phyloP scores from a whole-genome alignment of 2,113 vertebrate species.

The Paramormyrops kingsleyae region DNA sequence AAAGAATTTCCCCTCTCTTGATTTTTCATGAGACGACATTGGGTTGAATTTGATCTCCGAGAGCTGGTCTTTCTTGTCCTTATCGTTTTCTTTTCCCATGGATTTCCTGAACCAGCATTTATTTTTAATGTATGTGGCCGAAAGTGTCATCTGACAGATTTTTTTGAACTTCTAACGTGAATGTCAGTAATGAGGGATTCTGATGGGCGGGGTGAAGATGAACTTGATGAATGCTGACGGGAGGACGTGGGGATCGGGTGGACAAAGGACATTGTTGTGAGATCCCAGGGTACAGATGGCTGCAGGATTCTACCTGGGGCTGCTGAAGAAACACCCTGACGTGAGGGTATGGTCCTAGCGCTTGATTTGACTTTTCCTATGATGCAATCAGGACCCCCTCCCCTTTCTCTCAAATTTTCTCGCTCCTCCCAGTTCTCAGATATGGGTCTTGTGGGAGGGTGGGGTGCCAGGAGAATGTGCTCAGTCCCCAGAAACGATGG shows the following conservation, averaged over 20 bases:
- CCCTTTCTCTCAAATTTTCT: not conserved
- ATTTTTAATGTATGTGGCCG: not conserved
- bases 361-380: not conserved
- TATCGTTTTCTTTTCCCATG: not conserved
- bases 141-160: not conserved
- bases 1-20: constrained; percentile 10
- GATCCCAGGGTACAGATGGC: not conserved
- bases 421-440: not conserved
- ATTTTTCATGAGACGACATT: not conserved
- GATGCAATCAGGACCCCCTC: constrained; percentile 1
- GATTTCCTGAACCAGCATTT: constrained; percentile 8
- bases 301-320: not conserved
- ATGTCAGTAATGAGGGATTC: constrained; percentile 2
- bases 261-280: not conserved
- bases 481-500: constrained; percentile 23
- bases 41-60: not conserved
- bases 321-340: not conserved
- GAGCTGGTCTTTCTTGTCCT: not conserved
- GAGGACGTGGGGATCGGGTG: not conserved
- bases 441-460: not conserved
- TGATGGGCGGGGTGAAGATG: not conserved
- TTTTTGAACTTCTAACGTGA: not conserved
- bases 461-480: constrained; percentile 16
- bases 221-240: not conserved
- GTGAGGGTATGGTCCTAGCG: not conserved